Conservation (phyloP, 2,113 vertebrate genomes). For the Vicugna pacos region DNA sequence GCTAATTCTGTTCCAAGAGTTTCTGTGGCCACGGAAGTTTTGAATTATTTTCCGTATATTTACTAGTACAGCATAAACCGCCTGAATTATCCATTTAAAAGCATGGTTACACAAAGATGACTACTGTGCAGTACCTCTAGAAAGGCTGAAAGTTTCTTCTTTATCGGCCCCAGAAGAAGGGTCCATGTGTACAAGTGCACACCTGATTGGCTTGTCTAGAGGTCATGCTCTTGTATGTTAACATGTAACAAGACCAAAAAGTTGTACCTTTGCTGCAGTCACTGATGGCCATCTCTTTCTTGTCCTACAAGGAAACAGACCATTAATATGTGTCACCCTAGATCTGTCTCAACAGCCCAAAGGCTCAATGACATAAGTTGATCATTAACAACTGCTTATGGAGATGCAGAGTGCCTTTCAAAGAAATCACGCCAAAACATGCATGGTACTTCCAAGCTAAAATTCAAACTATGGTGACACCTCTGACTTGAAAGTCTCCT, state of each 20-base stretch:
- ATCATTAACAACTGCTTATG: background rate
- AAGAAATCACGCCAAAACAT: conserved; percentile 24
- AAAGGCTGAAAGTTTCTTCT: background rate
- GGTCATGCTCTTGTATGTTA: conserved; percentile 36
- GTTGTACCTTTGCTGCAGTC: conserved; percentile 94
- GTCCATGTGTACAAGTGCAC: background rate
- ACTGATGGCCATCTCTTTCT: conserved; percentile 90
- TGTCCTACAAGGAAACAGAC: conserved; percentile 87
- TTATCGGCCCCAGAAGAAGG: background rate
- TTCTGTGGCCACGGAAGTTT: background rate
- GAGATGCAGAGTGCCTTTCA: conserved; percentile 26
- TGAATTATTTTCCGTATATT: background rate
- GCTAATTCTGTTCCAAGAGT: background rate
- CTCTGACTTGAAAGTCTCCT: background rate
- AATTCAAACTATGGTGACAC: conserved; percentile 16
- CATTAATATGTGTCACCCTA: conserved; percentile 19
- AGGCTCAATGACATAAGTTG: conserved; percentile 5
- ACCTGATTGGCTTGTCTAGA: background rate
- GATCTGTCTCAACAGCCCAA: background rate
- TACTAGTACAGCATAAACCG: background rate
- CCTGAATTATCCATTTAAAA: background rate
- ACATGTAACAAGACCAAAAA: background rate
- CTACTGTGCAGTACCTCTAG: background rate
- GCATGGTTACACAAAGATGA: background rate
- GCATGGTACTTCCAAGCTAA: background rate